These are phyloP conservation scores for Tetraneura akinire DNA, from an alignment of 1,140 invertebrate genomes.

Conservation along the genomic window DNA sequence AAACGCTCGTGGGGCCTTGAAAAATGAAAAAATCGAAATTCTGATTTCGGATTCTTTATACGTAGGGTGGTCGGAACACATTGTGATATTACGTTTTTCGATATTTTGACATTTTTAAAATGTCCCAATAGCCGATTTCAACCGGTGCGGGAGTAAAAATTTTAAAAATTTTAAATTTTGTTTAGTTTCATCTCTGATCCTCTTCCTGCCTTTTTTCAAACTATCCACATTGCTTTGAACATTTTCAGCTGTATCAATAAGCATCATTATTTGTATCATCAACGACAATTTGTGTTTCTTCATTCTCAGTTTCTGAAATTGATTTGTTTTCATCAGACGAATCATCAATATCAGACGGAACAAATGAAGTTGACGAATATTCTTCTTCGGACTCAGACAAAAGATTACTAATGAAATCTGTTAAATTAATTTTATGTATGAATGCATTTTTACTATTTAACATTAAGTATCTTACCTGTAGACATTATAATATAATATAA, in stretches of 20 bases:
- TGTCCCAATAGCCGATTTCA: too few relatives aligned
- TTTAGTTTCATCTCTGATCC: slow-evolving; percentile 14
- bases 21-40: too few relatives aligned
- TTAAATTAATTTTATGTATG: background rate
- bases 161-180: too few relatives aligned
- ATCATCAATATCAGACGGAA: background rate
- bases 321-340: background rate
- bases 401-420: background rate
- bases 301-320: background rate
- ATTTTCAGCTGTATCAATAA: background rate
- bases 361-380: background rate
- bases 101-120: too few relatives aligned
- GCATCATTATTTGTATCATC: background rate
- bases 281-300: background rate
- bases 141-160: too few relatives aligned
- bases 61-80: too few relatives aligned
- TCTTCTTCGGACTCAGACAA: background rate
- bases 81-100: too few relatives aligned
- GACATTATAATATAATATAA: background rate
- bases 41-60: too few relatives aligned
- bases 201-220: background rate
- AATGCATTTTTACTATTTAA: background rate
- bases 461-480: background rate
- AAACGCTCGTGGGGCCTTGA: too few relatives aligned
- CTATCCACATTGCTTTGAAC: slow-evolving; percentile 1